phyloP scores from a whole-genome alignment of 2,888 invertebrate species.

The Plebejus melissa region DNA sequence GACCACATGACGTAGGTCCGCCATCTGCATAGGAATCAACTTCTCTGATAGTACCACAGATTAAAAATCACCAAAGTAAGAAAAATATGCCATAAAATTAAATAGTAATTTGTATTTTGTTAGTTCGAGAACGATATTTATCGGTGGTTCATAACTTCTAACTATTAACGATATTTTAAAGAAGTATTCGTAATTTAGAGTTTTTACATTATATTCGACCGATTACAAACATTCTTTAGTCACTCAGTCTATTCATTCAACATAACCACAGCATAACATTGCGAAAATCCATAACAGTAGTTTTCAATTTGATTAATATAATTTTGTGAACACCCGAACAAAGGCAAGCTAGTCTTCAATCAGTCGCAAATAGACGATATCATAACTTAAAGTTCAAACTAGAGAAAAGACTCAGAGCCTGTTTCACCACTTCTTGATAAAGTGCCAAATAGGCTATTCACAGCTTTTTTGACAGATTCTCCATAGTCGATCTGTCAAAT shows the following conservation, averaged over 20 bases:
- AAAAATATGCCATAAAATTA: not conserved
- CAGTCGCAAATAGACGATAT: not conserved
- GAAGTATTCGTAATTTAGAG: not conserved
- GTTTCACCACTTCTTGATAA: no score
- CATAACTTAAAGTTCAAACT: not conserved
- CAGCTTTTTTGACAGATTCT: no score
- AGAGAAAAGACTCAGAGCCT: not conserved
- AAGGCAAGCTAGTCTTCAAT: conserved; percentile 16
- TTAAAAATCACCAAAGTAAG: conserved; percentile 1
- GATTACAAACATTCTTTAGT: not conserved
- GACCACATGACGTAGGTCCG: no score
- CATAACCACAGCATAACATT: not conserved
- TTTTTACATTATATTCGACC: not conserved
- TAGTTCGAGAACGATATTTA: not conserved
- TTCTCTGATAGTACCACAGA: conserved; percentile 7
- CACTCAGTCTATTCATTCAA: not conserved
- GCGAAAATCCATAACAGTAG: not conserved
- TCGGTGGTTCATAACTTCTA: not conserved
- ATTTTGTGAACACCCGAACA: conserved; percentile 15
- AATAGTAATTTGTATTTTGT: not conserved
- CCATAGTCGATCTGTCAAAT: no score
- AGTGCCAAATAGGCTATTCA: no score
- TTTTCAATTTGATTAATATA: not conserved
- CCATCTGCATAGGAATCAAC: no score
- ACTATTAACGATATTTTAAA: not conserved